phyloP scores from a whole-genome alignment of 2,113 vertebrate genomes.

The Vulpes ferrilata region DNA sequence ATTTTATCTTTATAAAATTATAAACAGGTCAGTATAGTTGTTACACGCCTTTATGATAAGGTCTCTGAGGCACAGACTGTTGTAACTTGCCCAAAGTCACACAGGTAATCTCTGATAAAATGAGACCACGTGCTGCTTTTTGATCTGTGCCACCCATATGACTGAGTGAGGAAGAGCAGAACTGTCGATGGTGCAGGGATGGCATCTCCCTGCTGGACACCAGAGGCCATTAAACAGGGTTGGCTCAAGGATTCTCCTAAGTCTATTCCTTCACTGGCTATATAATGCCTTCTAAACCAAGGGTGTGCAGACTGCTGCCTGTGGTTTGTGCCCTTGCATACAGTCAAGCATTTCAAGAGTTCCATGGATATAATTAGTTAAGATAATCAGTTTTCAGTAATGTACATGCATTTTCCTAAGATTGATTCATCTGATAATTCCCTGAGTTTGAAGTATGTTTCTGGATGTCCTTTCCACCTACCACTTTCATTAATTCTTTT shows the following conservation, averaged over 20 bases:
- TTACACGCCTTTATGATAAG: neutral
- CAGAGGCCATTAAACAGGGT: neutral
- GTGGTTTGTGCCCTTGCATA: neutral
- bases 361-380: neutral
- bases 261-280: neutral
- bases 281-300: neutral
- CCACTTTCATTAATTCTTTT: neutral
- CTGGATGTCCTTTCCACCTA: neutral
- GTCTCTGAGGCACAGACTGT: neutral
- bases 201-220: neutral
- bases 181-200: rapidly evolving
- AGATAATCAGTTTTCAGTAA: neutral
- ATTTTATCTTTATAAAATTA: neutral
- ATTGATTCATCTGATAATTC: neutral
- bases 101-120: neutral
- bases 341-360: neutral
- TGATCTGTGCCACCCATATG: neutral
- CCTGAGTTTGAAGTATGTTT: neutral
- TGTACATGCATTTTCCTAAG: neutral
- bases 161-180: neutral
- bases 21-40: rapidly evolving
- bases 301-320: neutral
- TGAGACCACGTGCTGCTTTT: neutral
- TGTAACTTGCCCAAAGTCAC: neutral
- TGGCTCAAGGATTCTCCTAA: neutral